Percentiles rank a stretch among this genome's conserved stretches.
Evolutionary conservation across 2,113 vertebrate genomes (phyloP).

Genomic region (Camelus dromedarius): DNA sequence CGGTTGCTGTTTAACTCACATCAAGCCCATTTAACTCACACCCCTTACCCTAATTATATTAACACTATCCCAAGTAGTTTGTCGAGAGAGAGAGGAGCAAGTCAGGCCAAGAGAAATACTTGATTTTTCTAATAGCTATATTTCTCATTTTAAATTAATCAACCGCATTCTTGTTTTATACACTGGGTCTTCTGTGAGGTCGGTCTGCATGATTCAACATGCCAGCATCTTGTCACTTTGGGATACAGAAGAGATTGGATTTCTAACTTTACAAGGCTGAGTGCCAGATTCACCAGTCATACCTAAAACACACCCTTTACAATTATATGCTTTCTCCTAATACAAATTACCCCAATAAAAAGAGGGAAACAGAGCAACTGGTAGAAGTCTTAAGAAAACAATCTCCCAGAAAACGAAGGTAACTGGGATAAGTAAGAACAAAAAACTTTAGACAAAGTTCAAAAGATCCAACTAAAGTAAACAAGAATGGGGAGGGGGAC

Average conservation of each 20-base stretch:
- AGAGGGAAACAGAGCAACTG: neutral
- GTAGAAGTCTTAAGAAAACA: conserved; percentile 13
- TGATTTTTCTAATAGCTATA: neutral
- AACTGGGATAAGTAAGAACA: conserved; percentile 25
- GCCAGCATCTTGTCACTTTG: neutral
- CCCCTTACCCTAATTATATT: neutral
- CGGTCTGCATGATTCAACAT: conserved; percentile 27
- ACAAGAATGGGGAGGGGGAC: neutral
- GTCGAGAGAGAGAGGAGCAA: neutral
- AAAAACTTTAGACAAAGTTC: neutral
- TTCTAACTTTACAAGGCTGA: conserved; percentile 35
- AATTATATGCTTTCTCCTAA: neutral
- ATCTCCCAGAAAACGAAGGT: neutral
- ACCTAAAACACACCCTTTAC: neutral
- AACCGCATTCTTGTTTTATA: conserved; percentile 19
- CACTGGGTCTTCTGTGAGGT: neutral
- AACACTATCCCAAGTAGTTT: neutral
- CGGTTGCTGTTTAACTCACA: neutral
- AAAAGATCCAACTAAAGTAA: conserved; percentile 44
- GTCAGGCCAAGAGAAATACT: neutral
- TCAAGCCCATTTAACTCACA: neutral
- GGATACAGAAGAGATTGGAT: conserved; percentile 6
- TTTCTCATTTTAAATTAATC: conserved; percentile 51
- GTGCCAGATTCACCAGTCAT: neutral
- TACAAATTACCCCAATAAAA: conserved; percentile 1